Percentiles rank a stretch among this genome's conserved stretches.
Conservation (phyloP, 2,888 invertebrate species). For the Corbicula japonica region DNA sequence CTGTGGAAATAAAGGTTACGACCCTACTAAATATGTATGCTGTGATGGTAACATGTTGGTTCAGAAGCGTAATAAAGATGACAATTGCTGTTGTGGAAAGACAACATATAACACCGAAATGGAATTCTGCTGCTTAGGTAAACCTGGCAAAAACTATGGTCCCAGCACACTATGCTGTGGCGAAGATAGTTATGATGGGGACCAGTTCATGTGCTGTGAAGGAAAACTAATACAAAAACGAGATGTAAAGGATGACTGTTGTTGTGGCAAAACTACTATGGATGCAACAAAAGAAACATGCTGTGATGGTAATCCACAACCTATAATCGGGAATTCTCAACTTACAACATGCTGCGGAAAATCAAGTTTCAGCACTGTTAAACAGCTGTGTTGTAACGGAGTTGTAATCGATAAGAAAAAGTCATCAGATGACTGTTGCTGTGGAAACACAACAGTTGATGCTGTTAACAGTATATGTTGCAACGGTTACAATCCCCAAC, state of each 20-base stretch:
- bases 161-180: slow-evolving; percentile 52
- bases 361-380: slow-evolving; percentile 48
- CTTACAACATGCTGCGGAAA: slow-evolving; percentile 51
- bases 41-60: slow-evolving; percentile 45
- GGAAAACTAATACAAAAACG: slow-evolving; percentile 42
- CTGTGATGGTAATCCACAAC: slow-evolving; percentile 52
- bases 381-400: slow-evolving; percentile 47
- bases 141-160: slow-evolving; percentile 41
- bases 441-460: slow-evolving; percentile 55
- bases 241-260: slow-evolving; percentile 49
- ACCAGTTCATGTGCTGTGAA: slow-evolving; percentile 50
- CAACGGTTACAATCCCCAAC: slow-evolving; percentile 47
- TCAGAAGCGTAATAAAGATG: slow-evolving; percentile 35
- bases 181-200: slow-evolving; percentile 39
- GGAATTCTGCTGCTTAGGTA: slow-evolving; percentile 52
- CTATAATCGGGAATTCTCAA: slow-evolving; percentile 39
- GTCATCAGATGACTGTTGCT: slow-evolving; percentile 53
- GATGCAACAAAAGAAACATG: slow-evolving; percentile 53
- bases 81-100: slow-evolving; percentile 61
- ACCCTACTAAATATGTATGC: slow-evolving; percentile 42
- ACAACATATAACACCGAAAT: slow-evolving; percentile 53
- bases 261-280: slow-evolving; percentile 59
- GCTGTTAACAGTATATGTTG: slow-evolving; percentile 49
- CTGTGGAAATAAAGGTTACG: slow-evolving; percentile 42
- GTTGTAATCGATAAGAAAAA: slow-evolving; percentile 30